Conservation (phyloP, 2,888 invertebrate genomes). For the Ectobius pallidus region DNA sequence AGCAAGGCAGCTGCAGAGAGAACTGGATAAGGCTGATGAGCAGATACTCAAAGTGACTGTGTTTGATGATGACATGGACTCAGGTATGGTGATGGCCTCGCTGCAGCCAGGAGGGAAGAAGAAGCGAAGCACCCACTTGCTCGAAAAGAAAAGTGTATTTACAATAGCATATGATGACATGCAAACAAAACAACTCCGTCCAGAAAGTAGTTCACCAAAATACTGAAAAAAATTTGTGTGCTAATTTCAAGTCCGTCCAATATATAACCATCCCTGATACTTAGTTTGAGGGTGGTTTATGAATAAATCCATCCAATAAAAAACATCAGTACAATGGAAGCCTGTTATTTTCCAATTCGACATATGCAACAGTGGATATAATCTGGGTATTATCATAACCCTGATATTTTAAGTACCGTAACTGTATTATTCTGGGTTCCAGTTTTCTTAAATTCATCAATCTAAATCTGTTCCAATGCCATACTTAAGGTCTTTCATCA, state of each 20-base stretch:
- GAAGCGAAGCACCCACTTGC: conserved; percentile 53
- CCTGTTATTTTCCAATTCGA: not conserved
- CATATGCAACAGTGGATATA: not conserved
- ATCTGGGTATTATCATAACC: too few species aligned
- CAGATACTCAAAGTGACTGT: conserved; percentile 43
- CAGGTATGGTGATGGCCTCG: conserved; percentile 77
- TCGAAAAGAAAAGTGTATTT: conserved; percentile 90
- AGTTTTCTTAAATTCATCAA: too few species aligned
- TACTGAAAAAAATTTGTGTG: conserved; percentile 41
- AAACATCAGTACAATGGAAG: too few species aligned
- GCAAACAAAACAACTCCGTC: conserved; percentile 79
- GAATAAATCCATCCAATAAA: too few species aligned
- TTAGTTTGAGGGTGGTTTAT: too few species aligned
- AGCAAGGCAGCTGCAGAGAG: conserved; percentile 51
- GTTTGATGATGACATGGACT: conserved; percentile 72
- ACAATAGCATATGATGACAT: conserved; percentile 93
- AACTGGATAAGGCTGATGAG: conserved; percentile 34
- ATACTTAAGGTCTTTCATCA: too few species aligned
- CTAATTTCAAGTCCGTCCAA: not conserved
- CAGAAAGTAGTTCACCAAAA: conserved; percentile 80
- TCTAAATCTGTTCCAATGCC: too few species aligned
- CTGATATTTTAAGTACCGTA: not conserved
- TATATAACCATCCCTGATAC: too few species aligned
- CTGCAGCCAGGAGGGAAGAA: conserved; percentile 46
- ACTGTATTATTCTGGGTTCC: too few species aligned